Percentiles rank a stretch among this genome's conserved stretches.
Conservation (phyloP, 1,140 invertebrate species). For the Cyclina sinensis region DNA sequence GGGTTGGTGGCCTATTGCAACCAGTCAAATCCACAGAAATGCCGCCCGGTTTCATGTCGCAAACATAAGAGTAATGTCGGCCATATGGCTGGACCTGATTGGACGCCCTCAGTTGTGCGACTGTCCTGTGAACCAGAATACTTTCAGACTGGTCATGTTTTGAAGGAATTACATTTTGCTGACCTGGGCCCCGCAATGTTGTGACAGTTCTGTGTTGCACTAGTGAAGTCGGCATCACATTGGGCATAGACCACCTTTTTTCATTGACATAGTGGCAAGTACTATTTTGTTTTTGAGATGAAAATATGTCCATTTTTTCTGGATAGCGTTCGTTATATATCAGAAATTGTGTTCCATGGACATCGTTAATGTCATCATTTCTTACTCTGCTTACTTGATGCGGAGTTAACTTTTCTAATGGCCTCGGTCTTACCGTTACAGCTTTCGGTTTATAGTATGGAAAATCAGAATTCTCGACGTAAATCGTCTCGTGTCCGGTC, state of each 20-base stretch:
- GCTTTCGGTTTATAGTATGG: slow-evolving; percentile 53
- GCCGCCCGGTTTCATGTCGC: neutral
- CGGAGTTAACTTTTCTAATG: neutral
- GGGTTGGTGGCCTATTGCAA: slow-evolving; percentile 43
- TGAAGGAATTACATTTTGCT: too few relatives aligned
- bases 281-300: neutral
- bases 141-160: neutral
- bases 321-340: slow-evolving; percentile 3
- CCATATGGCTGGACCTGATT: slow-evolving; percentile 30
- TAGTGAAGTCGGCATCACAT: neutral
- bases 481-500: neutral
- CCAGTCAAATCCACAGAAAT: neutral
- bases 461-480: slow-evolving; percentile 42
- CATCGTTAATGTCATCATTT: neutral
- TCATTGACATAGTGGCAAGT: slow-evolving; percentile 31
- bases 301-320: neutral
- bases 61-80: slow-evolving; percentile 20
- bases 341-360: neutral
- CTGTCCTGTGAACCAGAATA: slow-evolving; percentile 22
- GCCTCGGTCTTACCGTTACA: slow-evolving; percentile 36
- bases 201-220: neutral
- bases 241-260: slow-evolving; percentile 18
- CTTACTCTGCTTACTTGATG: neutral
- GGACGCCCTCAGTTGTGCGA: neutral
- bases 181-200: neutral